A percentile compares a stretch with the other conserved stretches of the same genome.
Evolutionary conservation across 2,888 invertebrate species (phyloP).

Genomic region (Heliconius cydno): DNA sequence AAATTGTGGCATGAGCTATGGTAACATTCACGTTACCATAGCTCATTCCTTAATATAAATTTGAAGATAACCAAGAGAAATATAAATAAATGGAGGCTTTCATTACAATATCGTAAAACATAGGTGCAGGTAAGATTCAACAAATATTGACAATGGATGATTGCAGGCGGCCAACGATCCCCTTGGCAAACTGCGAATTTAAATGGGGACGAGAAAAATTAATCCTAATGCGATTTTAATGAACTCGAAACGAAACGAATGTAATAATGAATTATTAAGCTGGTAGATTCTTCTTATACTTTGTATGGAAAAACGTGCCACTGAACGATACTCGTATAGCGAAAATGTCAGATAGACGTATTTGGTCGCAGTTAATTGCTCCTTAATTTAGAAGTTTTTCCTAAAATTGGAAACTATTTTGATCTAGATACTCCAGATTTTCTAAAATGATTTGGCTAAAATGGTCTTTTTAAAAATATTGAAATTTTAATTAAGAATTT

Average conservation of each 20-base stretch:
- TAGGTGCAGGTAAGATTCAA: conserved; percentile 71
- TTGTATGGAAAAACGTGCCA: conserved; percentile 23
- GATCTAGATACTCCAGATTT: too few species aligned
- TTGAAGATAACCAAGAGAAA: not conserved
- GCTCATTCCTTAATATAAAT: not conserved
- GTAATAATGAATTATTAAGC: conserved; percentile 80
- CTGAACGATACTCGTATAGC: not conserved
- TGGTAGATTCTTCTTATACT: conserved; percentile 66
- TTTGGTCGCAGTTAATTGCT: too few species aligned
- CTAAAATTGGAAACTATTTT: too few species aligned
- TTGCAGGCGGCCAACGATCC: conserved; percentile 78
- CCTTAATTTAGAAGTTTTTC: too few species aligned
- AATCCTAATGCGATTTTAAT: conserved; percentile 84
- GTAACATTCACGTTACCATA: not conserved
- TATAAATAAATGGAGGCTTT: conserved; percentile 43
- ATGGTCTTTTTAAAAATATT: too few species aligned
- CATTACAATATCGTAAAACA: conserved; percentile 61
- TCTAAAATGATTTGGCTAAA: too few species aligned
- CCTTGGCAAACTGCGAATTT: conserved; percentile 80
- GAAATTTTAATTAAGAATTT: too few species aligned
- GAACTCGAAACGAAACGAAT: conserved; percentile 81
- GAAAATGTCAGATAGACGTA: not conserved
- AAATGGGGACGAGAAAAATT: conserved; percentile 83
- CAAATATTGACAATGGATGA: conserved; percentile 82
- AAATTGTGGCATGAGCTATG: not conserved